Evolutionary conservation across 1,140 invertebrate species (phyloP).

Genomic region (Scaptodrosophila lebanonensis): DNA sequence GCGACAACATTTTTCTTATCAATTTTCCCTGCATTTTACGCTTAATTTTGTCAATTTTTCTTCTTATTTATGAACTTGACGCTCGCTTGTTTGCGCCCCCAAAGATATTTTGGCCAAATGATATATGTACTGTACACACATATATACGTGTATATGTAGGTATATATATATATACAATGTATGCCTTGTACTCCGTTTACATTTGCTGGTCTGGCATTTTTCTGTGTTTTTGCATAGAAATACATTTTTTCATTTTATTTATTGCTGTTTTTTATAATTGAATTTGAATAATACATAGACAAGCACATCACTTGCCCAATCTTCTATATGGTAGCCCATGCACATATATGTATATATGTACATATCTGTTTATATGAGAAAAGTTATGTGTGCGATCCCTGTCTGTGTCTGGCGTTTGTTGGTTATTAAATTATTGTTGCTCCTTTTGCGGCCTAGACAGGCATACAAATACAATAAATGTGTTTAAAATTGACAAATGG

Average conservation of each 20-base stretch:
- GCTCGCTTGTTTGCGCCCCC: conserved; percentile 35
- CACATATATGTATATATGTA: not conserved
- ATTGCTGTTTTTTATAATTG: conserved; percentile 64
- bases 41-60: conserved; percentile 57
- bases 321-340: not conserved
- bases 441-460: conserved; percentile 41
- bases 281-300: conserved; percentile 70
- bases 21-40: conserved; percentile 51
- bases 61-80: conserved; percentile 68
- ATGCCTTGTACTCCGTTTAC: no score
- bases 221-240: no score
- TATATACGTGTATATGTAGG: conserved; percentile 8
- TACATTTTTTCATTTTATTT: conserved; percentile 58
- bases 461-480: conserved; percentile 60
- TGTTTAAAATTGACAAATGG: conserved; percentile 65
- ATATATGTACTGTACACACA: conserved; percentile 61
- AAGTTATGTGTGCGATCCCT: conserved; percentile 12
- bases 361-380: conserved; percentile 1
- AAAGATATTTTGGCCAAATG: conserved; percentile 63
- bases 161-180: conserved; percentile 18
- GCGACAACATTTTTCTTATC: conserved; percentile 42
- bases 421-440: conserved; percentile 67
- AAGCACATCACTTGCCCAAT: conserved; percentile 48
- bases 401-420: conserved; percentile 34
- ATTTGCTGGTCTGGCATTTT: no score